Conservation (phyloP, 2,888 invertebrate species). For the Lochmaea capreae region DNA sequence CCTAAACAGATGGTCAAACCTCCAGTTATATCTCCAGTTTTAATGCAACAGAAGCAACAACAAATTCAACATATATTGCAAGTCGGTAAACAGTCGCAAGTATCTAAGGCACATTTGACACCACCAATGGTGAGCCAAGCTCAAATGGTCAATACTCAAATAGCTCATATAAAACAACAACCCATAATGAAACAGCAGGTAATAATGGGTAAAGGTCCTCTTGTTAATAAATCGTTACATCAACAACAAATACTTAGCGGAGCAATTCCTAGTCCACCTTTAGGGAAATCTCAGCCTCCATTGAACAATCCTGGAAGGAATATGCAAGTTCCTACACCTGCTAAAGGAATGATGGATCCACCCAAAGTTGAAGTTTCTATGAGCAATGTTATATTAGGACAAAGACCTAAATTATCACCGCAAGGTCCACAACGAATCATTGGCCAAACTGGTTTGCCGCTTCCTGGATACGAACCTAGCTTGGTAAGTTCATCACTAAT, state of each 20-base stretch:
- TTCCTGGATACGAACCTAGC: constrained; percentile 74
- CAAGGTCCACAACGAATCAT: constrained; percentile 70
- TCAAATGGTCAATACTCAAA: constrained; percentile 61
- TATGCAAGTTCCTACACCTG: constrained; percentile 69
- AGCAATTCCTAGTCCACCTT: constrained; percentile 67
- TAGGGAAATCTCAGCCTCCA: constrained; percentile 45
- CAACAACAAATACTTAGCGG: constrained; percentile 68
- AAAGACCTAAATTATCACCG: constrained; percentile 63
- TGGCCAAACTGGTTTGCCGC: constrained; percentile 69
- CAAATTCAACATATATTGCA: constrained; percentile 52
- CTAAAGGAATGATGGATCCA: constrained; percentile 66
- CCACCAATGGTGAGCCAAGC: constrained; percentile 40
- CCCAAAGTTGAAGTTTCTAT: constrained; percentile 70
- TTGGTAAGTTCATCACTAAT: constrained; percentile 73
- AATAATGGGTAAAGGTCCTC: constrained; percentile 59
- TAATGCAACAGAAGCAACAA: constrained; percentile 45
- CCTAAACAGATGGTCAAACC: constrained; percentile 51
- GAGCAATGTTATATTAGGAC: constrained; percentile 70
- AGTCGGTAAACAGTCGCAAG: constrained; percentile 46
- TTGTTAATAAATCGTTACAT: constrained; percentile 50
- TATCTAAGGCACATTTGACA: constrained; percentile 45
- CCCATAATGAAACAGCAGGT: constrained; percentile 55
- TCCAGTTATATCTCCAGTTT: constrained; percentile 52
- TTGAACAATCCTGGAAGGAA: constrained; percentile 53
- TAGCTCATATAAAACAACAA: constrained; percentile 65